phyloP scores from a whole-genome alignment of 2,113 vertebrate genomes.

The Erythrocercus mccallii region DNA sequence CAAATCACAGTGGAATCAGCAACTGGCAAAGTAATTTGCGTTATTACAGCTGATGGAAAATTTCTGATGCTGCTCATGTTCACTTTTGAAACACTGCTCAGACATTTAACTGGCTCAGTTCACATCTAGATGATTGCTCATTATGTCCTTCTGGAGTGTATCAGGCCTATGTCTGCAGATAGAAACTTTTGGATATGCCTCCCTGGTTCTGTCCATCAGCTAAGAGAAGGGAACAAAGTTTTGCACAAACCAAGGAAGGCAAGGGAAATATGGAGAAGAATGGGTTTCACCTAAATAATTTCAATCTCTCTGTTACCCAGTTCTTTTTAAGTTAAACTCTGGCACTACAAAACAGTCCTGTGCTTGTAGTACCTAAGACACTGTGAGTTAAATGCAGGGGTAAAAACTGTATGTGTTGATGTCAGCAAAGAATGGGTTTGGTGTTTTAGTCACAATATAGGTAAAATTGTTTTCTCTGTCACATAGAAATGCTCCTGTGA shows the following conservation, averaged over 20 bases:
- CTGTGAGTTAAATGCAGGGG: fast-evolving
- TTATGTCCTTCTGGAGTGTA: conserved; percentile 50
- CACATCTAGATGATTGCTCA: conserved; percentile 67
- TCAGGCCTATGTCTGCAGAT: conserved; percentile 1
- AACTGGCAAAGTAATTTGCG: conserved; percentile 77
- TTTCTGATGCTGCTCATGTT: conserved; percentile 71
- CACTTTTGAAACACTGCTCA: conserved; percentile 66
- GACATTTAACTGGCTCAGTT: conserved; percentile 72
- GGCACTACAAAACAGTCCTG: neutral
- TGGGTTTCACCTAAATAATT: neutral
- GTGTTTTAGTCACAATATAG: neutral
- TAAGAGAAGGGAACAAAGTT: neutral
- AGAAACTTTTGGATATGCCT: neutral
- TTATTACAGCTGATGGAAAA: conserved; percentile 78
- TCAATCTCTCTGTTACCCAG: neutral
- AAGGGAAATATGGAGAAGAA: neutral
- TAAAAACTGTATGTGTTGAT: neutral
- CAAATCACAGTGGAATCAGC: conserved; percentile 71
- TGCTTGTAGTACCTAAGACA: neutral
- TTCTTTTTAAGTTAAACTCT: neutral
- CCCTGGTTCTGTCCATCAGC: neutral
- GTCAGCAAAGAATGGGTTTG: neutral
- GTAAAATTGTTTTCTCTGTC: neutral
- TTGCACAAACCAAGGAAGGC: neutral
- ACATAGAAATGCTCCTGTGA: neutral